A percentile compares a stretch with the other conserved stretches of the same genome.
These are phyloP conservation scores for Neodiprion virginianus DNA, from an alignment of 1,140 invertebrate genomes.

Conservation along the genomic window DNA sequence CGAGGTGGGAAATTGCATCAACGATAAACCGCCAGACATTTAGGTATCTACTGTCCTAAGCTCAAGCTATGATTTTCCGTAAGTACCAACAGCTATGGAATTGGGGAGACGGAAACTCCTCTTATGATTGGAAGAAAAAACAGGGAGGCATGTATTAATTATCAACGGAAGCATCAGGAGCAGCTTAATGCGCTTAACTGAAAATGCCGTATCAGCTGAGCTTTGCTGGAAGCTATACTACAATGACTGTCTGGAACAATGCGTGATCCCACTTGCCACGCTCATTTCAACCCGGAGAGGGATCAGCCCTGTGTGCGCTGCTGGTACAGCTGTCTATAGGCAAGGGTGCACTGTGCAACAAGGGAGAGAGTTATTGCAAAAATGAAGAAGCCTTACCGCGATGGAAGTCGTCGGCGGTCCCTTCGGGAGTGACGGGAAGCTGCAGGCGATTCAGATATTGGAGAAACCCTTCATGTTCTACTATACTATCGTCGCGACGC, in stretches of 20 bases:
- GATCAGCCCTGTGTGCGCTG: not conserved
- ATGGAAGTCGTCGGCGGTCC: not conserved
- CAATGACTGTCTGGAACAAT: not conserved
- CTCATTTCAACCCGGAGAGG: constrained; percentile 3
- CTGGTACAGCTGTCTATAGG: not conserved
- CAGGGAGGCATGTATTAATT: not conserved
- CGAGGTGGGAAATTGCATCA: too few species aligned
- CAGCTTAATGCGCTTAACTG: not conserved
- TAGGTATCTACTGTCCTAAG: too few species aligned
- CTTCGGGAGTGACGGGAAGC: not conserved
- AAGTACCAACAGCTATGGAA: not conserved
- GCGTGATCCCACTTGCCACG: constrained; percentile 1
- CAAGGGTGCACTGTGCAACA: not conserved
- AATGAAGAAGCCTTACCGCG: not conserved
- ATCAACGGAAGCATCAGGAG: not conserved
- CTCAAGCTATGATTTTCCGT: not conserved
- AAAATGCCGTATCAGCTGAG: constrained; percentile 7
- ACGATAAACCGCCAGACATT: too few species aligned
- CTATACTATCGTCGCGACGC: too few species aligned
- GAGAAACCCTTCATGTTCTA: too few species aligned
- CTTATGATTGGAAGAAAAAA: not conserved
- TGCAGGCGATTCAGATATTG: too few species aligned
- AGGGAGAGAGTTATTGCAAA: constrained; percentile 5
- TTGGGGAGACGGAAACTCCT: not conserved
- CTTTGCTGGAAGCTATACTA: not conserved